Conservation (phyloP, 1,140 invertebrate genomes). For the Drosophila miranda region DNA sequence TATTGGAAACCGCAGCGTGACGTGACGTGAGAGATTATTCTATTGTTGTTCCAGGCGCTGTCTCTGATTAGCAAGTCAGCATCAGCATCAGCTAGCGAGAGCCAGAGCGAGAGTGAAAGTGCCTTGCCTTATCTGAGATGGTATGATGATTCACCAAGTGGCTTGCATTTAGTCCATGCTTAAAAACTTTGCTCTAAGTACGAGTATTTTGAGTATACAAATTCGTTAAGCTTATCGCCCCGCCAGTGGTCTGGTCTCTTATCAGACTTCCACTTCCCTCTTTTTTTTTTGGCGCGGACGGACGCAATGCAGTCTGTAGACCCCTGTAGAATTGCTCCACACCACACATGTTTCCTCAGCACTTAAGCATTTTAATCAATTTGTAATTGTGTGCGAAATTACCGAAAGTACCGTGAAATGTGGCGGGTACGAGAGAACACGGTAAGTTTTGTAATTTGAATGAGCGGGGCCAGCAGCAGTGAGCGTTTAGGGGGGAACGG, state of each 20-base stretch:
- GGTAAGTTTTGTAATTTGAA: conserved; percentile 24
- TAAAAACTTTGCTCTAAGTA: background rate
- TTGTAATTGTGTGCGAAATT: conserved; percentile 44
- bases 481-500: background rate
- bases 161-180: background rate
- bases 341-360: conserved; percentile 9
- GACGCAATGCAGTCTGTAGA: too few species aligned
- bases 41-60: conserved; percentile 14
- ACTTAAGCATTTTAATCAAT: background rate
- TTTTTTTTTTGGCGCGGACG: too few species aligned
- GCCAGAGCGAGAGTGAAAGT: conserved; percentile 33
- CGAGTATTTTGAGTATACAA: background rate
- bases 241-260: background rate
- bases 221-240: conserved; percentile 7
- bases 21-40: conserved; percentile 34
- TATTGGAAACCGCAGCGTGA: conserved; percentile 65
- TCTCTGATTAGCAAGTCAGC: background rate
- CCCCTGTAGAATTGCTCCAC: too few species aligned
- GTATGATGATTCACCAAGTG: conserved; percentile 25
- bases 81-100: conserved; percentile 2
- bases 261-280: conserved; percentile 26
- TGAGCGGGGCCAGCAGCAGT: conserved; percentile 22
- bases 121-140: conserved; percentile 15
- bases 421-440: conserved; percentile 18
- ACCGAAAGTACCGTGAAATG: conserved; percentile 39